A percentile compares a stretch with the other conserved stretches of the same genome.
Evolutionary conservation across 2,113 vertebrate species (phyloP).

Genomic region (Synchiropus splendidus): DNA sequence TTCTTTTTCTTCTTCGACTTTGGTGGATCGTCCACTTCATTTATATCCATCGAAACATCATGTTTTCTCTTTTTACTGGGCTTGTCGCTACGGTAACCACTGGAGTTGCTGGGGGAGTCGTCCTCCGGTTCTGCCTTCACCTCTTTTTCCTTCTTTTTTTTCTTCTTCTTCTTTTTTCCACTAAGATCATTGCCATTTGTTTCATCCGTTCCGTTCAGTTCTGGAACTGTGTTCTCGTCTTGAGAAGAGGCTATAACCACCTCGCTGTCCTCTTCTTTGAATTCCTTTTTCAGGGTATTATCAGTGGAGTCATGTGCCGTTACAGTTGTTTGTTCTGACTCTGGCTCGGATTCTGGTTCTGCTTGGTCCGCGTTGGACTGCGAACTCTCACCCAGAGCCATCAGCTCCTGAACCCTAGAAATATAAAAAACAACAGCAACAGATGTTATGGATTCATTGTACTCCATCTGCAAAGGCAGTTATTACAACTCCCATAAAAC

Average conservation of each 20-base stretch:
- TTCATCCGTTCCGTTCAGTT: conserved; percentile 20
- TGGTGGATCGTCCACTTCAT: conserved; percentile 24
- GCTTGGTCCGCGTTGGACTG: conserved; percentile 6
- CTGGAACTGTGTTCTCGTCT: not conserved
- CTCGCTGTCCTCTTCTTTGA: conserved; percentile 22
- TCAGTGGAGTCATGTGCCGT: not conserved
- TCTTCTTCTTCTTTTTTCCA: conserved; percentile 49
- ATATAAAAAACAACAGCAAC: conserved; percentile 2
- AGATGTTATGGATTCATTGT: too few species aligned
- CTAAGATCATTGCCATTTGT: conserved; percentile 13
- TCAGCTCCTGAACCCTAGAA: conserved; percentile 58
- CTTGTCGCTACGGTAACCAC: conserved; percentile 74
- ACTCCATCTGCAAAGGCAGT: too few species aligned
- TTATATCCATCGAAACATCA: conserved; percentile 12
- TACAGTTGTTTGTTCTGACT: conserved; percentile 1
- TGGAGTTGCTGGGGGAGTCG: conserved; percentile 71
- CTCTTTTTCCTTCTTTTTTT: conserved; percentile 57
- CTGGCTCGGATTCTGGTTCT: conserved; percentile 28
- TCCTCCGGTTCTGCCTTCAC: conserved; percentile 23
- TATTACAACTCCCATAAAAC: too few species aligned
- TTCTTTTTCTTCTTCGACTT: conserved; percentile 75
- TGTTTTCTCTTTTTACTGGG: conserved; percentile 74
- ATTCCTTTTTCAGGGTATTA: conserved; percentile 52
- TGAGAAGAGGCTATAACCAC: not conserved
- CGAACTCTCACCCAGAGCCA: conserved; percentile 36